Percentiles rank a stretch among this genome's conserved stretches.
Evolutionary conservation across 2,888 invertebrate genomes (phyloP).

Genomic region (Polymixis flavicincta): DNA sequence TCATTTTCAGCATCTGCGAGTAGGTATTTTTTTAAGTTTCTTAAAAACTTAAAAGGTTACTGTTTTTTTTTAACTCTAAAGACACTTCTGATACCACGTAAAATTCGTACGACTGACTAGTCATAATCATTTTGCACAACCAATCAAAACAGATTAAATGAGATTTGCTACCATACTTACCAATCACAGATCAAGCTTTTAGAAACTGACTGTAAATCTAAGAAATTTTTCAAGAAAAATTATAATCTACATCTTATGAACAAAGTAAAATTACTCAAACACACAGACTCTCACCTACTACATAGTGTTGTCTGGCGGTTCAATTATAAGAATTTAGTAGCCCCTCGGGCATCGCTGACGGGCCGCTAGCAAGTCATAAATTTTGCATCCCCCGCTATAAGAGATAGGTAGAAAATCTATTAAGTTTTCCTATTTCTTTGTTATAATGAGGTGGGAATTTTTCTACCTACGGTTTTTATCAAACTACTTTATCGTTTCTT

Average conservation of each 20-base stretch:
- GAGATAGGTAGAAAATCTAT: conserved; percentile 57
- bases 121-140: background rate
- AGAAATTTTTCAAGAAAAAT: background rate
- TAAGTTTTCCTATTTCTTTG: conserved; percentile 44
- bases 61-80: background rate
- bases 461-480: background rate
- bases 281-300: conserved; percentile 1
- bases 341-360: conserved; percentile 73
- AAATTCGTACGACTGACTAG: background rate
- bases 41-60: background rate
- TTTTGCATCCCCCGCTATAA: conserved; percentile 70
- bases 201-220: background rate
- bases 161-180: too few relatives aligned
- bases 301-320: conserved; percentile 57
- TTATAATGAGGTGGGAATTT: conserved; percentile 49
- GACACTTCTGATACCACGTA: background rate
- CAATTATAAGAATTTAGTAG: conserved; percentile 83
- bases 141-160: background rate
- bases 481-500: conserved; percentile 5
- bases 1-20: background rate
- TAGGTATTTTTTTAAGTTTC: background rate
- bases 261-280: conserved; percentile 23
- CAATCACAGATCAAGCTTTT: background rate
- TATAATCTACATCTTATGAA: background rate
- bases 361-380: conserved; percentile 69